These are phyloP conservation scores for Limenitis camilla DNA, from an alignment of 2,888 invertebrate species.

Conservation along the genomic window DNA sequence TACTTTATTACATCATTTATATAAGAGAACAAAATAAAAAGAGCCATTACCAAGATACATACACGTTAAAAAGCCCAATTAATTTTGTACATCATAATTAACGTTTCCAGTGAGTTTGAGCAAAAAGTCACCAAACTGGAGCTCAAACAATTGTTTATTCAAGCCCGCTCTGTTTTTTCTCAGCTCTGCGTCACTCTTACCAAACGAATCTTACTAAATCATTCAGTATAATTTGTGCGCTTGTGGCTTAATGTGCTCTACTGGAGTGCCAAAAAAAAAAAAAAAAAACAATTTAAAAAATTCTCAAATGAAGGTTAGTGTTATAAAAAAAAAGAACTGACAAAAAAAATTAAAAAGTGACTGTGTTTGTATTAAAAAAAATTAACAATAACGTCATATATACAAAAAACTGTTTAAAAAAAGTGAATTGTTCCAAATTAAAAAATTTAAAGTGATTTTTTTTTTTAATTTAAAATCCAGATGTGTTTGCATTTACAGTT, in stretches of 20 bases:
- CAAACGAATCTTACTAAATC: slow-evolving; percentile 63
- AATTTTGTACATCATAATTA: slow-evolving; percentile 21
- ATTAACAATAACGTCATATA: too few relatives aligned
- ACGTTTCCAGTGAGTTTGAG: slow-evolving; percentile 16
- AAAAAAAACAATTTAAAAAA: background rate
- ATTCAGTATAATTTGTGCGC: slow-evolving; percentile 64
- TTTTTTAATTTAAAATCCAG: background rate
- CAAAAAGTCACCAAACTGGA: slow-evolving; percentile 18
- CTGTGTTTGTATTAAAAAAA: too few relatives aligned
- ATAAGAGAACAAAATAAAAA: background rate
- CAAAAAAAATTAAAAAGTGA: background rate
- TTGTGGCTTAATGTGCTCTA: slow-evolving; percentile 60
- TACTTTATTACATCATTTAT: too few relatives aligned
- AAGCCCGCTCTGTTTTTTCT: slow-evolving; percentile 50
- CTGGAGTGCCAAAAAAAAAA: slow-evolving; percentile 16
- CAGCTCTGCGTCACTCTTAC: slow-evolving; percentile 38
- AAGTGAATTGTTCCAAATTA: too few relatives aligned
- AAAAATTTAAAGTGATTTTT: too few relatives aligned
- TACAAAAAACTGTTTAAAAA: too few relatives aligned
- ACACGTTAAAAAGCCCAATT: slow-evolving; percentile 8
- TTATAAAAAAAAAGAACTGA: background rate
- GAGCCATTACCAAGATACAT: slow-evolving; percentile 6
- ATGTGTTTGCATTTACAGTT: slow-evolving; percentile 9
- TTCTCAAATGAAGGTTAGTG: background rate
- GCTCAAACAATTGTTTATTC: slow-evolving; percentile 18